Evolutionary conservation across 2,888 invertebrate species (phyloP).

Genomic region (Caenorhabditis sp.): DNA sequence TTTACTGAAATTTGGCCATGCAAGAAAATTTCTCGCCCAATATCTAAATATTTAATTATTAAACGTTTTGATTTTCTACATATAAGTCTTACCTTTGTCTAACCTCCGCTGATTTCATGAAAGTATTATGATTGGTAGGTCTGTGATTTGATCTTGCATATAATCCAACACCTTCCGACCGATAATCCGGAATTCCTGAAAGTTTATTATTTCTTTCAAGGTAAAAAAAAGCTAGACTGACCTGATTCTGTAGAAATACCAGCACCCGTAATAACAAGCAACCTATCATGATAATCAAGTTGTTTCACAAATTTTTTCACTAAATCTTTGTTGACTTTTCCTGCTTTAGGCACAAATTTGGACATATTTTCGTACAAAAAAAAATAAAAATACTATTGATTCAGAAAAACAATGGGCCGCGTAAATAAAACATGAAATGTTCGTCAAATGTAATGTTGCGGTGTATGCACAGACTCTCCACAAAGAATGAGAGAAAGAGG

Average conservation of each 20-base stretch:
- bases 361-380: slow-evolving; percentile 7
- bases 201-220: slow-evolving; percentile 1
- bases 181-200: slow-evolving; percentile 80
- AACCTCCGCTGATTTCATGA: slow-evolving; percentile 74
- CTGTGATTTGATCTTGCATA: slow-evolving; percentile 77
- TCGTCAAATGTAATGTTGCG: background rate
- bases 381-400: no score
- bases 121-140: slow-evolving; percentile 87
- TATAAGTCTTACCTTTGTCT: slow-evolving; percentile 46
- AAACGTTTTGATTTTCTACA: background rate
- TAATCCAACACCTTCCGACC: slow-evolving; percentile 60
- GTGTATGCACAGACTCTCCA: background rate
- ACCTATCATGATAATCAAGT: slow-evolving; percentile 45
- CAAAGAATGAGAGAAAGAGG: no score
- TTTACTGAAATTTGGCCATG: slow-evolving; percentile 84
- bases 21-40: slow-evolving; percentile 94
- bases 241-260: slow-evolving; percentile 93
- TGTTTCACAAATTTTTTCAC: slow-evolving; percentile 22
- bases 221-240: slow-evolving; percentile 16
- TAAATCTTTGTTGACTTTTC: slow-evolving; percentile 18
- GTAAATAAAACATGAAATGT: background rate
- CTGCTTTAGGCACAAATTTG: slow-evolving; percentile 21
- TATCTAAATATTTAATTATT: no score
- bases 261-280: slow-evolving; percentile 87
- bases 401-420: background rate